Evolutionary conservation across 2,888 invertebrate genomes (phyloP), one percentile per base, ranked within the genome.

Genomic region (Myathropa florea): DNA sequence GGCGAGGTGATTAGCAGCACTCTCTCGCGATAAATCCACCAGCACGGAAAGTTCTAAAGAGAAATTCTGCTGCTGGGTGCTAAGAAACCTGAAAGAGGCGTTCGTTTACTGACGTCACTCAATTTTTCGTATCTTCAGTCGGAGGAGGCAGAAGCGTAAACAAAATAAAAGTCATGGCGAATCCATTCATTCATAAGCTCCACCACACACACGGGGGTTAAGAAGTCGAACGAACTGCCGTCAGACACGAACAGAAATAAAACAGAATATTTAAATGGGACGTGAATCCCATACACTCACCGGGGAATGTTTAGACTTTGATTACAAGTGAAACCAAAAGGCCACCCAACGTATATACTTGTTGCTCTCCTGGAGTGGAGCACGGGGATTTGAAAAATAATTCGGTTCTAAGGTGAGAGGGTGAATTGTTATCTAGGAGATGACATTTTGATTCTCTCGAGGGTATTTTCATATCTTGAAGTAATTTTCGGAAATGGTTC

Each of bases 11-110:
- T 33, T 33, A 33, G 33, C 46, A n/a, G 7, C 46, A 46, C 18
- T 46, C 46, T 46, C 18, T 39, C 6, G 59, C 60, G 77, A 63
- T 70, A 70, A 78, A 70, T 78, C 57, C 28, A 24, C 53, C 60
- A 76, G 61, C 60, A 14, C 61, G 59, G 6, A 39, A n/a, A n/a
- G 46, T 72, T 79, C 71, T 79, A 39, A 71, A 57, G 79, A 72
- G 79, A 79, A 79, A 79, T 79, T 79, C 71, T 59, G 59, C 79
- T 71, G 71, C 79, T 79, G 65, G 79, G 79, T 71, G 79, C 79
- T 64, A 79, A 79, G 79, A 65, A 72, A 79, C 59, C 39, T 18
- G 18, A 28, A 72, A 46, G 59, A 36, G 18, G 70, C 70, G 57
- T 64, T 57, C 28, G 39, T 28, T 57, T 36, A 33, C 61, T 33